Evolutionary conservation across 2,888 invertebrate genomes (phyloP), one percentile per base, ranked within the genome.

Genomic region (Spisula subtruncata): DNA sequence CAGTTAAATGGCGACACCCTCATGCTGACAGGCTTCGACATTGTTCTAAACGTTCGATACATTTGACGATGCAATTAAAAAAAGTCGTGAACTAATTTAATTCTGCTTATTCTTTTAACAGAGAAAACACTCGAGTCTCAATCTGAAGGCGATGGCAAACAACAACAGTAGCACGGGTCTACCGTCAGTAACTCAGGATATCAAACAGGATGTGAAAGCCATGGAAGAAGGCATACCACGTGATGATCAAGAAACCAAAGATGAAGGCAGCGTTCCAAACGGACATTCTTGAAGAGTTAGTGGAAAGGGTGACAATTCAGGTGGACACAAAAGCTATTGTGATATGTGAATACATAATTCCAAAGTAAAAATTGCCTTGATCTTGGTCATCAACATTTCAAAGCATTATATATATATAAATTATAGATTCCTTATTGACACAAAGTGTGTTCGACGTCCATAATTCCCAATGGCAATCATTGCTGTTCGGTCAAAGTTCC

Each of bases 281-380:
- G 85, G 85, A 29, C 75, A 66, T 51, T 75, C 84, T 25, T 84
- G 84, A 84, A 71, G 71, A 80, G 14, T 79, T 16, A 81, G 48
- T 32, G 35, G n/a, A 79, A 75, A 75, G n/a, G n/a, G 20, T 18
- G 66, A 46, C 29, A 35, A 79, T 18, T 85, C 51, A 54, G 51
- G 79, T 79, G 41, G 85, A 85, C 85, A 85, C 85, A 85, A 79
- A 85, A 85, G 85, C 85, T 18, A 56, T 41, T 85, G 85, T 85
- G 85, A 85, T 85, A 85, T 20, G 20, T 54, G 18, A 46, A 48
- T 48, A 25, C 56, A 75, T 80, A 80, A 85, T 85, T 85, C 85
- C 85, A 80, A 75, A 75, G 75, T 75, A 32, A 66, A n/a, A 25
- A 14, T 60, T 75, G 75, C 75, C 75, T 75, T 75, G 35, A n/a